Conservation (phyloP, 1,140 invertebrate genomes). For the Magallana ariakensis region DNA sequence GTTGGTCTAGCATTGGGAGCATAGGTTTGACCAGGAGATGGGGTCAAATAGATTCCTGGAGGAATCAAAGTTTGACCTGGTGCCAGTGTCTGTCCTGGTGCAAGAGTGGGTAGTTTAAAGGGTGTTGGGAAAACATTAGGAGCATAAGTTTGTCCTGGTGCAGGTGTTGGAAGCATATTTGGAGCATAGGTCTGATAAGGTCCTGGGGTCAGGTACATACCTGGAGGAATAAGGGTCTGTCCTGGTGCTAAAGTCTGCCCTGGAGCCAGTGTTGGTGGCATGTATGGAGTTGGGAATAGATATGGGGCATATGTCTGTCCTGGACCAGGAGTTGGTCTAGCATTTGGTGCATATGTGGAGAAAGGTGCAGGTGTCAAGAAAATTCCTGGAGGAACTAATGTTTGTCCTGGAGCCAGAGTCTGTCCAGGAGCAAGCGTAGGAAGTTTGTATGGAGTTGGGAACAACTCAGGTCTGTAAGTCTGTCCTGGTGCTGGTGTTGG, state of each 20-base stretch:
- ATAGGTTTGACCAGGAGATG: slow-evolving; percentile 51
- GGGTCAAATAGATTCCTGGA: slow-evolving; percentile 41
- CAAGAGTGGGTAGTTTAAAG: slow-evolving; percentile 36
- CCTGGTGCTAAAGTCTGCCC: slow-evolving; percentile 41
- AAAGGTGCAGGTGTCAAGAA: slow-evolving; percentile 47
- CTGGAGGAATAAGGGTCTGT: slow-evolving; percentile 49
- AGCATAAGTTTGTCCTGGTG: slow-evolving; percentile 49
- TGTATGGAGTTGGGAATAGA: slow-evolving; percentile 50
- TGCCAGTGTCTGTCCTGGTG: slow-evolving; percentile 46
- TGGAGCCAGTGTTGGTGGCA: slow-evolving; percentile 48
- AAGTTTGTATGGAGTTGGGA: slow-evolving; percentile 42
- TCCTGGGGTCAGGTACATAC: slow-evolving; percentile 50
- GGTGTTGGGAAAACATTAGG: slow-evolving; percentile 42
- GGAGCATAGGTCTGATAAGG: slow-evolving; percentile 49
- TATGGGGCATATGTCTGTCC: slow-evolving; percentile 65
- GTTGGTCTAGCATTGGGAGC: slow-evolving; percentile 50
- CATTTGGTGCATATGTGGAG: slow-evolving; percentile 45
- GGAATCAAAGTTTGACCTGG: slow-evolving; percentile 51
- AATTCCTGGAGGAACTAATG: slow-evolving; percentile 10
- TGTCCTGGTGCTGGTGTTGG: slow-evolving; percentile 55
- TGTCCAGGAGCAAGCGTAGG: slow-evolving; percentile 53
- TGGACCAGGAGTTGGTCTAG: slow-evolving; percentile 54
- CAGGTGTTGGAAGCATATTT: slow-evolving; percentile 47
- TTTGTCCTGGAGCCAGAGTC: slow-evolving; percentile 43
- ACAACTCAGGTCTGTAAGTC: slow-evolving; percentile 51